Evolutionary conservation across 2,797 vertebrate genomes (phyloP), one percentile per base, ranked within the genome.

Genomic region (Pseudocheirus occidentalis): DNA sequence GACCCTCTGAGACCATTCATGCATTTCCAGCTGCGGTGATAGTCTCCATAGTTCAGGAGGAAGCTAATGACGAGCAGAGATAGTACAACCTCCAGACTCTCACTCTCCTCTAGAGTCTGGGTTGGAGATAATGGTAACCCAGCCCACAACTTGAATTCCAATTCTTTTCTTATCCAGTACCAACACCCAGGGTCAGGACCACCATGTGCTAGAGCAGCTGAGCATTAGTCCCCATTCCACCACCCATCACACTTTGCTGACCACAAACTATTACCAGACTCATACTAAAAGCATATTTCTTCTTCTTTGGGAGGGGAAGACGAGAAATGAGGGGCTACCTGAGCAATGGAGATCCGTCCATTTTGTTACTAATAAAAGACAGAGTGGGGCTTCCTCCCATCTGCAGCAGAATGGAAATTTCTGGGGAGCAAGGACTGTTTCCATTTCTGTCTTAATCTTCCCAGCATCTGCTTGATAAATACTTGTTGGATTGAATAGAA

Each of bases 101-200:
- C 66, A 21, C 18, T 24, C 93, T 94, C 40, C 66, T 59, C 34
- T 56, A 46, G 14, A 21, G 54, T 95, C 91, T 81, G 4, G 54
- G 46, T 93, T 97, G 95, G 94, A 94, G 97, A 97, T 96, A 97
- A 92, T 93, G 81, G 90, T 46, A 81, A 62, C 93, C 92, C 93
- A 81, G 81, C 93, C 92, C 93, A 87, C 46, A 91, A 73, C 52
- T 94, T 81, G 40, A 40, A 62, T 96, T 56, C 97, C 95, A 96
- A 97, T 97, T 94, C 62, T 97, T 95, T 27, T 93, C 93, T 96
- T 97, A 97, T 97, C 97, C 94, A 91, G 95, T 92, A 54, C 91
- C 87, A 95, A 91, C 96, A 98, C 94, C 95, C 57, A 92, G 95
- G 58, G 90, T 87, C 62, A 97, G 93, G 91, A 95, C 91, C 55